Evolutionary conservation across 92 coral and sea anemone species (phyloP).

Genomic region (Diadumene lineata): DNA sequence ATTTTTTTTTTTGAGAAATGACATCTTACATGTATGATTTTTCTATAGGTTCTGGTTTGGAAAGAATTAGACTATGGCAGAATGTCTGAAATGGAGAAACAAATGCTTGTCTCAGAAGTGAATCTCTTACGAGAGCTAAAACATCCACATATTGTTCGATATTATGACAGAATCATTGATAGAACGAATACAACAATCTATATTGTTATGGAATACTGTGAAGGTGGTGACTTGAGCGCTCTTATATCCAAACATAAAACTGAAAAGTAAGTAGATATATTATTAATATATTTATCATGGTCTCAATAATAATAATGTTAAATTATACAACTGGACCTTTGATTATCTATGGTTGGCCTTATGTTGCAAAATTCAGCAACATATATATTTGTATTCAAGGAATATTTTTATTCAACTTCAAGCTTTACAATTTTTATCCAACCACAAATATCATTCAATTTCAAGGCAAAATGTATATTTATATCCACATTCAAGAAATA

Average conservation of each 20-base stretch:
- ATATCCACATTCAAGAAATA: too few relatives aligned
- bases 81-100: conserved; percentile 94
- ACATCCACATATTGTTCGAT: conserved; percentile 95
- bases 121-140: conserved; percentile 90
- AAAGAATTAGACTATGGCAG: conserved; percentile 96
- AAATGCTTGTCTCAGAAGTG: conserved; percentile 98
- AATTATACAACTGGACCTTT: too few relatives aligned
- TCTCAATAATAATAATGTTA: too few relatives aligned
- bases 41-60: conserved; percentile 85
- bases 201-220: conserved; percentile 95
- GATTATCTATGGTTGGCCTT: too few relatives aligned
- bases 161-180: conserved; percentile 91
- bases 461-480: too few relatives aligned
- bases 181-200: conserved; percentile 89
- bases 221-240: conserved; percentile 92
- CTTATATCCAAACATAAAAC: conserved; percentile 79
- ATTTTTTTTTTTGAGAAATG: neutral
- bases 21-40: neutral
- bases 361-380: too few relatives aligned
- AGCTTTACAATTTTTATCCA: too few relatives aligned
- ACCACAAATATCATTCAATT: too few relatives aligned
- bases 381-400: too few relatives aligned
- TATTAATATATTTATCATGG: too few relatives aligned
- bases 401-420: too few relatives aligned
- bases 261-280: conserved; percentile 87